Base-by-base conservation (phyloP, 2,888 invertebrate species). In the Trichogramma evanescens region DNA sequence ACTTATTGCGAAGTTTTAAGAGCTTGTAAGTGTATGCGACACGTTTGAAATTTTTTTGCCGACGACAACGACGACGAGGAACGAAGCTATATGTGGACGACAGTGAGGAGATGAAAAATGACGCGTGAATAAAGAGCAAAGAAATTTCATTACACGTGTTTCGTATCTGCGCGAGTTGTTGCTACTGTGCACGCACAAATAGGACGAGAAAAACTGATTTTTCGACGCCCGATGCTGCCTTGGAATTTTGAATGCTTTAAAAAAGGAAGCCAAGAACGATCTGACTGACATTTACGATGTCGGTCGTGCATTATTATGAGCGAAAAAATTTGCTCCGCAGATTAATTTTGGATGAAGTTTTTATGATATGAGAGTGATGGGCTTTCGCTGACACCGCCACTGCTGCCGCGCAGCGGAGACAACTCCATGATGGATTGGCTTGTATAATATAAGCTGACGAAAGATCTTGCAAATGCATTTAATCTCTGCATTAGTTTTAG, bases 1-100 rank as follows among this genome's bases (percentile, higher is more conserved):
- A 69, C 68, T 70, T 71, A 70, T 71, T 65, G 68, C 70, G 59
- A 68, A 68, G 63, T 67, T 63, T 63, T 65, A 66, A 62, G 56
- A 66, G 66, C 58, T 13, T 8, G 49, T 10, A 45, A 40, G 48
- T 45, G 44, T 53, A 53, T 56, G 38, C 45, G 56, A 60, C 54
- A 51, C 48, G 50, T 43, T 57, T 59, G 56, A 26, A 26, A 40
- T 38, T 44, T 56, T 54, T 50, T 59, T 56, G 38, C 60, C 49
- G 58, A 57, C 55, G 26, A 26, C 26, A 26, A 26, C 26, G 13
- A 40, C 45, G 56, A 60, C 54, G 53, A 50, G 50, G 46, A 59
- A 61, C 56, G 26, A 26, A 40, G 26, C 46, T 56, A 52, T 50
- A 58, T 56, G 38, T 58, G 46, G 58, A 57, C 55, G 64, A 40